Evolutionary conservation across 2,888 invertebrate species (phyloP), one percentile per base, ranked within the genome.

Genomic region (Agapostemon virescens): DNA sequence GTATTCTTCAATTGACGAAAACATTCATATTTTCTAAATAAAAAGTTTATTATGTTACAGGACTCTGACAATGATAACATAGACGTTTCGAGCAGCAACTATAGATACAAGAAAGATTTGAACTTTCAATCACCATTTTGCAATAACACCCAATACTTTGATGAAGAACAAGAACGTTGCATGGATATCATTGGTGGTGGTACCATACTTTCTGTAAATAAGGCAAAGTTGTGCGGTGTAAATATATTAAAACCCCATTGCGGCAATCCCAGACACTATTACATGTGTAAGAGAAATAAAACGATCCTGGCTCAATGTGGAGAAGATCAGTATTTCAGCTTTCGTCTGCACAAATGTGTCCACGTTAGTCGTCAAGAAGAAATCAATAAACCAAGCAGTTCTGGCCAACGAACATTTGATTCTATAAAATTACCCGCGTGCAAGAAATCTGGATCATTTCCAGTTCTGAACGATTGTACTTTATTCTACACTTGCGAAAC

Each of bases 141-240:
- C 74, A 69, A 23, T 1, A 7, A 38, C 4, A 88, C 90, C 68
- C 88, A 90, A 67, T 92, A 91, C 79, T 93, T 87, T 40, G 93
- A 93, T 82, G 85, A 85, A 38, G 85, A 87, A 9, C 88, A 88
- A 26, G 89, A 90, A 15, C 77, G 89, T 40, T 92, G 92, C 66
- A 84, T 89, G 7, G 86, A 88, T 5, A 89, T 93, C 49, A 92
- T 93, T 7, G 93, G 93, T 30, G 93, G 93, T n/a, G 93, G 93
- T 13, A 81, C 30, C 36, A 78, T 61, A 11, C 73, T 82, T 15
- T 63, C 78, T 5, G 66, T 82, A 69, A 80, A 85, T 13, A 69
- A 63, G 3, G 63, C 26, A 40, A 70, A 42, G 75, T 84, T 64
- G 11, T 90, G 85, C 26, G 84, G 78, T 6, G 17, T 42, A 45